A percentile compares a stretch with the other conserved stretches of the same genome.
phyloP scores from a whole-genome alignment of 2,797 vertebrate species.

The Pipistrellus kuhlii region DNA sequence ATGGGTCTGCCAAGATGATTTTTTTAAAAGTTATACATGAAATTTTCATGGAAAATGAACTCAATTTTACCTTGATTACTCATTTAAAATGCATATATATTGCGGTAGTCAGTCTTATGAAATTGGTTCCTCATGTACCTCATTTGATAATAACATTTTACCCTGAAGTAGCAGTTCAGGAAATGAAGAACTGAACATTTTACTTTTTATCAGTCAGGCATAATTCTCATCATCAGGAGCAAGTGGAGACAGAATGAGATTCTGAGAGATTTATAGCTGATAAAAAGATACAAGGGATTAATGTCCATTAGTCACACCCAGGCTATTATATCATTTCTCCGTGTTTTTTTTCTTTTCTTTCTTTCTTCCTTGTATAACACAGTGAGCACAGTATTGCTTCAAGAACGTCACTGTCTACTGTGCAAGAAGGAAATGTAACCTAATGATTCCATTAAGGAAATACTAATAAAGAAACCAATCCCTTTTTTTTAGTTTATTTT shows the following conservation, averaged over 20 bases:
- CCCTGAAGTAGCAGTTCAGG: constrained; percentile 10
- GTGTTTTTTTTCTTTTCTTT: background rate
- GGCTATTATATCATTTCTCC: background rate
- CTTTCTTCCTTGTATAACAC: background rate
- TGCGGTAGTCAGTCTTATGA: constrained; percentile 53
- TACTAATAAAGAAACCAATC: background rate
- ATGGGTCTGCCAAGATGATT: constrained; percentile 59
- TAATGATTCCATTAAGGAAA: background rate
- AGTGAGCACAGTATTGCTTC: background rate
- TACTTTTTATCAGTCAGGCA: background rate
- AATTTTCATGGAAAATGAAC: constrained; percentile 77
- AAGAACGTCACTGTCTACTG: background rate
- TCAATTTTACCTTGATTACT: constrained; percentile 76
- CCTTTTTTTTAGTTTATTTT: too few species aligned
- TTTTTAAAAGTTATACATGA: constrained; percentile 63
- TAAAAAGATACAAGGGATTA: background rate
- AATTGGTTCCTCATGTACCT: constrained; percentile 59
- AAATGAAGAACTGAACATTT: constrained; percentile 36
- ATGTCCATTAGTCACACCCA: background rate
- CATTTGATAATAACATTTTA: constrained; percentile 49
- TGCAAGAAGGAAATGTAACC: background rate
- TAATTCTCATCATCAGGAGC: constrained; percentile 36
- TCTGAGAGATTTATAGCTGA: background rate
- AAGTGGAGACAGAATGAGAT: background rate
- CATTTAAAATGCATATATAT: constrained; percentile 76